These are phyloP conservation scores for Gymnorhina tibicen DNA, from an alignment of 2,113 vertebrate species.

Conservation along the genomic window DNA sequence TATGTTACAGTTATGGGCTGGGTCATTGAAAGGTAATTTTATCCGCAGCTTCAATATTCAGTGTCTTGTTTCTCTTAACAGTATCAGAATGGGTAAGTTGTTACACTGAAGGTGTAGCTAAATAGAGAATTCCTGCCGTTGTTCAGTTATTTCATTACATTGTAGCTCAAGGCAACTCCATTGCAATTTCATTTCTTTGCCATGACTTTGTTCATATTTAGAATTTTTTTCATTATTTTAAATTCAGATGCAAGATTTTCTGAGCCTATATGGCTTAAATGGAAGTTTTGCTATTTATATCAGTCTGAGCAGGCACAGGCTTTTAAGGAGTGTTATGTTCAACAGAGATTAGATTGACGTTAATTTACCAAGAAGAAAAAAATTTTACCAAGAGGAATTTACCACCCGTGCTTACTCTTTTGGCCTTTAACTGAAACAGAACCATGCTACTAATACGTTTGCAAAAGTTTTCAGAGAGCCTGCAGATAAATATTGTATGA, in stretches of 20 bases:
- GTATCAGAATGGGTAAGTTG: background rate
- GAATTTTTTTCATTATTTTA: background rate
- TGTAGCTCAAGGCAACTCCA: background rate
- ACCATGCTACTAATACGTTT: accelerated
- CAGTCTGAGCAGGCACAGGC: background rate
- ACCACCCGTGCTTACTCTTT: background rate
- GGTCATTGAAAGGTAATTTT: background rate
- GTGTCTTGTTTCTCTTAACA: background rate
- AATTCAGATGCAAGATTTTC: background rate
- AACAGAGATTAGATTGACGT: background rate
- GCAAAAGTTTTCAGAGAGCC: background rate
- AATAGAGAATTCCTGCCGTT: background rate
- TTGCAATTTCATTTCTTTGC: background rate
- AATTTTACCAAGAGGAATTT: background rate
- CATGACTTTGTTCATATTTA: background rate
- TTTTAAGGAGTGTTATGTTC: background rate
- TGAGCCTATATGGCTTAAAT: background rate
- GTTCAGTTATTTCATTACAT: background rate
- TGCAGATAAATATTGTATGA: background rate
- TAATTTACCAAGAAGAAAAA: background rate
- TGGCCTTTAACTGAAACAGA: background rate
- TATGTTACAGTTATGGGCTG: background rate
- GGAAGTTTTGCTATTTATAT: background rate
- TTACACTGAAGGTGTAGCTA: background rate
- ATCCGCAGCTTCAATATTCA: background rate